Percentiles rank a stretch among this genome's conserved stretches.
Conservation (phyloP, 2,113 vertebrate species). For the Tamias sibiricus region DNA sequence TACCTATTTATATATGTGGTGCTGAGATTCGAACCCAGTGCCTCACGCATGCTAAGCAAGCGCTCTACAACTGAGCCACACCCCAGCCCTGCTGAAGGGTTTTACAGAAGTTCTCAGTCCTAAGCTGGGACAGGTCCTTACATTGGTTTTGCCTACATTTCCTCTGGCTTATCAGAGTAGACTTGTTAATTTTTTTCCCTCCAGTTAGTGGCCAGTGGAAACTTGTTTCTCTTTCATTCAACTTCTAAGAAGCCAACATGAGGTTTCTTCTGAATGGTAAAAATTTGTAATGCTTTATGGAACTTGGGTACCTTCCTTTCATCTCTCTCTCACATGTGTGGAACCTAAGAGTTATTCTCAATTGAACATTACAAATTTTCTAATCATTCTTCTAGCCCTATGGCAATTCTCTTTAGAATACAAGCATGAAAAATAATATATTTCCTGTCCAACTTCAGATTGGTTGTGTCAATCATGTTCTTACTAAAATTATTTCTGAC, state of each 20-base stretch:
- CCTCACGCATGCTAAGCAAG: no score
- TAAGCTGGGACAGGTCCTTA: background rate
- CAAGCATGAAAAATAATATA: conserved; percentile 56
- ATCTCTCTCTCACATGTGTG: background rate
- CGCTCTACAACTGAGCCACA: no score
- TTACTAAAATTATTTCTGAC: conserved; percentile 54
- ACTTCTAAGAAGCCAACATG: background rate
- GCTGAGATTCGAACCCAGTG: no score
- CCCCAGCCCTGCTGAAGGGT: no score
- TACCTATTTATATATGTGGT: no score
- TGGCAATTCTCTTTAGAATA: background rate
- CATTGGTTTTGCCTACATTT: background rate
- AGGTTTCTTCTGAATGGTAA: background rate
- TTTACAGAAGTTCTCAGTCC: background rate
- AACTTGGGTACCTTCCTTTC: background rate
- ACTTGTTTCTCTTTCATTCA: background rate
- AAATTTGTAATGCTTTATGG: background rate
- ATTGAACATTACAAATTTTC: background rate
- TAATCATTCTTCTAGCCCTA: conserved; percentile 22
- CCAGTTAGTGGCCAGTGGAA: background rate
- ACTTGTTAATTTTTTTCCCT: background rate
- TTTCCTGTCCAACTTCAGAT: conserved; percentile 54
- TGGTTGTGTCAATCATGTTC: conserved; percentile 55
- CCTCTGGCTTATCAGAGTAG: background rate
- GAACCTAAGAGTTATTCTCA: conserved; percentile 15